Percentiles rank a stretch among this genome's conserved stretches.
Evolutionary conservation across 2,888 invertebrate genomes (phyloP).

Genomic region (Stenichneumon culpator): DNA sequence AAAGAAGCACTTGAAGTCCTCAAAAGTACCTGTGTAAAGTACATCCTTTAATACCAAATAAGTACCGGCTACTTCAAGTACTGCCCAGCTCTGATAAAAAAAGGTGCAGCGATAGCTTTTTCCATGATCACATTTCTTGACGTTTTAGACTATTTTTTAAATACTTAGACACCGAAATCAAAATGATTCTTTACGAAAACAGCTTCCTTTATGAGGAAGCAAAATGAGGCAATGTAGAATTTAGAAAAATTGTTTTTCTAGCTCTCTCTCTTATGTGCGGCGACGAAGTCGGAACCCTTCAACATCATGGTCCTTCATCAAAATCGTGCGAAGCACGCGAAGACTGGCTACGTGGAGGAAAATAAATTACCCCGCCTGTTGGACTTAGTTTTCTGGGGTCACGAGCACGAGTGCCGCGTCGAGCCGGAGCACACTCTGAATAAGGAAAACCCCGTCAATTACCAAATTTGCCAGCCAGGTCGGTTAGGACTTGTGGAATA

Average conservation of each 20-base stretch:
- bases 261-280: conserved; percentile 89
- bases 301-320: conserved; percentile 97
- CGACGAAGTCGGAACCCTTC: conserved; percentile 91
- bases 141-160: background rate
- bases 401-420: conserved; percentile 97
- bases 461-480: conserved; percentile 92
- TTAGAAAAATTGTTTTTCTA: conserved; percentile 86
- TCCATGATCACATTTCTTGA: background rate
- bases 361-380: conserved; percentile 92
- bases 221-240: conserved; percentile 69
- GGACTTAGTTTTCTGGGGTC: conserved; percentile 98
- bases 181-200: no score
- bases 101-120: background rate
- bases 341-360: conserved; percentile 93
- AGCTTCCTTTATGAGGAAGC: no score
- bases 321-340: conserved; percentile 93
- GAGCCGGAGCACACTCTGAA: conserved; percentile 87
- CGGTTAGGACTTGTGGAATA: conserved; percentile 67
- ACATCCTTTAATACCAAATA: no score
- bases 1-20: no score
- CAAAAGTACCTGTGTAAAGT: no score
- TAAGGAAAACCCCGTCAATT: conserved; percentile 83
- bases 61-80: no score
- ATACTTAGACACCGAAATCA: no score
- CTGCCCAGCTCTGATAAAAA: no score